Evolutionary conservation across 2,888 invertebrate species (phyloP), one percentile per base, ranked within the genome.

Genomic region (Oscheius sp.): DNA sequence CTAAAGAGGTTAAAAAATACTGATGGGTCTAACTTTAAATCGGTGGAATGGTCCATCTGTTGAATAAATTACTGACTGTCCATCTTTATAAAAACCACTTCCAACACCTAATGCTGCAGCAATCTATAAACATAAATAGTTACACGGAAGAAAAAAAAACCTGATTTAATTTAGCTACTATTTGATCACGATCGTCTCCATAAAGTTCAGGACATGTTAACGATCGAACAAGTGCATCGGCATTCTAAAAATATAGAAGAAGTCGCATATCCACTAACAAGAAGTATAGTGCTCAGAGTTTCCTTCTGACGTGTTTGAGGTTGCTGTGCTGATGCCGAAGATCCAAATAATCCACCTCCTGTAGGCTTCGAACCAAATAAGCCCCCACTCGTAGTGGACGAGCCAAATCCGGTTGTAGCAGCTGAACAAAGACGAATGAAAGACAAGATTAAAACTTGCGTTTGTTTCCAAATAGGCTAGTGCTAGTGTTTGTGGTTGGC

Each of bases 121-220:
- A 23, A 77, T 72, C 66, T 74, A 21, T 52, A 68, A 93, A 56
- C 55, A n/a, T 12, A 53, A 56, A 27, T 16, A 21, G 13, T 12
- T 16, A 56, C 5, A 7, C 23, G n/a, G 55, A 53, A 3, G 56
- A 56, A 3, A 18, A 35, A 41, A 25, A 41, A 18, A 69, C 69
- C 58, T 95, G 93, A 89, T 99, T 99, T 93, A 96, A 96, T 88
- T 94, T 94, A 1, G 95, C 95, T 41, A 99, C 91, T 35, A 95
- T 93, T 74, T 93, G 93, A 89, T 99, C 98, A 45, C 97, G 91
- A 88, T 99, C 98, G 89, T 99, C 98, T 18, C 95, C 95, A 89
- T 94, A 98, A 63, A 97, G 85, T 72, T 89, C 88, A 0, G 91
- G 91, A 61, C 88, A 79, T 1, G 89, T 88, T 3, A 91, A 86